Evolutionary conservation across 1,140 invertebrate species (phyloP), one percentile per base, ranked within the genome.

Genomic region (Drosophila grimshawi): DNA sequence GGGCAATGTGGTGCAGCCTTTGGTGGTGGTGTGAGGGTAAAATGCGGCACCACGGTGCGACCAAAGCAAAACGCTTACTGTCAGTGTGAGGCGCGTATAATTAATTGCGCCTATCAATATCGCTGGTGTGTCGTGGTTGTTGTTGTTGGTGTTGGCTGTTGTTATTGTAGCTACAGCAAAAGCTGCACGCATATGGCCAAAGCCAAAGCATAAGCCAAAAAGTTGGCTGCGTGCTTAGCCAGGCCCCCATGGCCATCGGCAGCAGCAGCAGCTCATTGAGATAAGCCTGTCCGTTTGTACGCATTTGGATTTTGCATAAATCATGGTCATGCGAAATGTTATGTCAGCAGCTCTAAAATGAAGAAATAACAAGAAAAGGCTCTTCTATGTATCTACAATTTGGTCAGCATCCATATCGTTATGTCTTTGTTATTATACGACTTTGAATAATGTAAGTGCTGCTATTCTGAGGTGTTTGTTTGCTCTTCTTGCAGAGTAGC

Each of bases 71-170:
- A 86, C 83, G 83, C 83, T 86, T 86, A 86, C 68, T 86, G 83
- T 88, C 83, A 88, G 60, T 88, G 80, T 78, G 83, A 88, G 80
- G 76, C 85, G 83, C 77, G 83, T 83, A 86, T 86, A 86, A 86
- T 86, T 86, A 86, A 86, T 86, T 86, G 83, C 83, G 80, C 83
- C 83, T 86, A 86, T 86, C 83, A 86, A 86, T 86, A 88, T 88
- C 72, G 78, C 69, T 62, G 75, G 67, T 78, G 32, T 55, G 43
- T 55, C 69, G 60, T 30, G 30, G 51, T 60, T 73, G 30, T 55
- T 70, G 69, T 52, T 68, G 19, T 60, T 76, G 59, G 43, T 74
- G 66, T 63, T 19, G 43, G 59, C 65, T 66, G 55, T n/a, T 19
- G 49, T 29, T 56, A 19, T 59, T 41, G 43, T 68, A 35, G 62